These are phyloP conservation scores for Alsophila aescularia DNA, from an alignment of 2,888 invertebrate species.

Conservation along the genomic window DNA sequence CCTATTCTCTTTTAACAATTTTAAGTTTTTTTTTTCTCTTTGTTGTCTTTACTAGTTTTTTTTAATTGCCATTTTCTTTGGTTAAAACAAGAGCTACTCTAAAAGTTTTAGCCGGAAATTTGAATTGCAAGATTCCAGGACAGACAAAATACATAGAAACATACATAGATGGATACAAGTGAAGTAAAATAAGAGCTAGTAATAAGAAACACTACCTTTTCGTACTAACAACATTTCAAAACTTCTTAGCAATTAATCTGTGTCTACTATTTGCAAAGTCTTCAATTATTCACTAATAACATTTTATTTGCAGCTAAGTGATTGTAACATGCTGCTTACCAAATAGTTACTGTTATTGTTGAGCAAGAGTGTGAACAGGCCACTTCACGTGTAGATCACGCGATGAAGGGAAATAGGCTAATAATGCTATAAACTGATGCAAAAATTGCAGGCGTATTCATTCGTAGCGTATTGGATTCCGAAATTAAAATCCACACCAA, in stretches of 20 bases:
- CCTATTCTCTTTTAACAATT: too few species aligned
- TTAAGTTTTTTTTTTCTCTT: too few species aligned
- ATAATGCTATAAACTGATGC: conserved; percentile 14
- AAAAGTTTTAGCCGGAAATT: too few species aligned
- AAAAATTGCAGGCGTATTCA: conserved; percentile 9
- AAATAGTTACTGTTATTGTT: conserved; percentile 23
- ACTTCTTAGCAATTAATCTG: neutral
- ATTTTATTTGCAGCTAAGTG: conserved; percentile 5
- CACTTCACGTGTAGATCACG: conserved; percentile 13
- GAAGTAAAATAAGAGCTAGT: too few species aligned
- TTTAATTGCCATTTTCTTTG: too few species aligned
- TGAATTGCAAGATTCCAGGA: too few species aligned
- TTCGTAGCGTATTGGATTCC: neutral
- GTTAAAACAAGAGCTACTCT: too few species aligned
- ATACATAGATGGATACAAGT: too few species aligned
- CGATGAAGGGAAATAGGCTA: conserved; percentile 20
- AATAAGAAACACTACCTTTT: too few species aligned
- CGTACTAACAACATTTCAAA: conserved; percentile 1
- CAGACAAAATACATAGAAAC: too few species aligned
- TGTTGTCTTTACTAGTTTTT: too few species aligned
- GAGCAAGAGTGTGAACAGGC: conserved; percentile 19
- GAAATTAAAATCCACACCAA: too few species aligned
- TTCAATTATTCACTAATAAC: conserved; percentile 10
- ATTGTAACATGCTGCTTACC: conserved; percentile 10
- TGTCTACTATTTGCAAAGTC: conserved; percentile 7